Base-by-base conservation (phyloP, 2,797 vertebrate species). In the Brachymystax lenok region DNA sequence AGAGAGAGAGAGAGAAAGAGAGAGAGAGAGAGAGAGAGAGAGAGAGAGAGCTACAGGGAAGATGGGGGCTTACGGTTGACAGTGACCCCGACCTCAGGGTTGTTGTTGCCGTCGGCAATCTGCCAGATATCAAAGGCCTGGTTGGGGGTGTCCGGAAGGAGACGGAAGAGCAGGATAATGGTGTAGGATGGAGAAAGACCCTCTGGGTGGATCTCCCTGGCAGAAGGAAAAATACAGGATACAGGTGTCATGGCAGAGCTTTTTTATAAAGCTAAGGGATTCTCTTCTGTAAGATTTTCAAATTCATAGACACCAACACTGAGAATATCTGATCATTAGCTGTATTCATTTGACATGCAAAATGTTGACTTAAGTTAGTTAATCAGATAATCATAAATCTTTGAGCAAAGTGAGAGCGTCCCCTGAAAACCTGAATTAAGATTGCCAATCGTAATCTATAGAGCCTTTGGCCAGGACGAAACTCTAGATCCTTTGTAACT, bases 121-220 rank as follows among this genome's bases (percentile, higher is more conserved):
- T 99, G 98, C 98, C 98, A 99, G 87, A 99, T 93, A 88, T 98
- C 97, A 90, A 99, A 99, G 59, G 97, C 93, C 71, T 99, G 96
- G 0, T 80, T 94, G 74, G 94, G 89, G 4, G 97, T 94, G 83
- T 99, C 97, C 0, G 98, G 96, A 51, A 99, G 93, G 77, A 99
- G 92, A 63, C 97, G 97, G 94, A 99, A 96, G 73, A 99, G 90
- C 82, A 99, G 82, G 87, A 99, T 95, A 83, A 99, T 96, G 1
- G 98, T 99, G 90, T 98, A 99, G 0, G 97, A 92, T 79, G 94
- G 95, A 24, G 98, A 96, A 83, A 99, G 92, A 83, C 98, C 98
- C 6, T 98, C 96, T 0, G 97, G 97, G 85, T 99, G 98, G 75
- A 99, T 90, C 78, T 99, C 98, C 92, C 98, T 99, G 89, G 88